These are phyloP conservation scores for Myopa tessellatipennis DNA, from an alignment of 2,888 invertebrate species.

Conservation along the genomic window DNA sequence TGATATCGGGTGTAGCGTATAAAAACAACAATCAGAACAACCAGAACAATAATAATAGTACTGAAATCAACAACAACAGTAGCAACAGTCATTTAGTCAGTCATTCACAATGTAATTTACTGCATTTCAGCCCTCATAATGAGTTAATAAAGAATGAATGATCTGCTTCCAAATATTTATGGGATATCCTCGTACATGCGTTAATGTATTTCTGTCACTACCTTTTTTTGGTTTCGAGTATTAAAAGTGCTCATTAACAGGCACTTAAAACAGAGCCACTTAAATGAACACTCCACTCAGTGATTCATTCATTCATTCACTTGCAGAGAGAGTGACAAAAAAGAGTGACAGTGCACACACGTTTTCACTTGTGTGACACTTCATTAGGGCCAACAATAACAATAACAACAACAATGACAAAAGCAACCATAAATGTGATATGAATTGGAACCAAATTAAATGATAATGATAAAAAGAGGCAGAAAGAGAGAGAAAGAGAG, in stretches of 20 bases:
- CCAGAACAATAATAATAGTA: constrained; percentile 9
- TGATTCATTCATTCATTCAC: constrained; percentile 10
- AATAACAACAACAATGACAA: not conserved
- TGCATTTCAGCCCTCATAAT: constrained; percentile 26
- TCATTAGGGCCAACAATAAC: constrained; percentile 43
- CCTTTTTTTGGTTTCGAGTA: not conserved
- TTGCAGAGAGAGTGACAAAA: not conserved
- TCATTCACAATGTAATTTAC: constrained; percentile 23
- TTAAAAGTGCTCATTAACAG: constrained; percentile 47
- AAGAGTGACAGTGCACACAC: not conserved
- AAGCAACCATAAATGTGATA: not conserved
- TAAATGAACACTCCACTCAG: not conserved
- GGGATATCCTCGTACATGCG: no score
- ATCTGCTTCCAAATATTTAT: not conserved
- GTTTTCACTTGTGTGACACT: constrained; percentile 38
- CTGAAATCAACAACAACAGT: constrained; percentile 11
- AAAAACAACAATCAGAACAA: constrained; percentile 3
- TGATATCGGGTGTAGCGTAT: not conserved
- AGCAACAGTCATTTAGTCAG: not conserved
- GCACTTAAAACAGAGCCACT: constrained; percentile 39
- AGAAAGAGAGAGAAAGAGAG: not conserved
- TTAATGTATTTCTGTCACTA: no score
- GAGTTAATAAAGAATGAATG: constrained; percentile 14
- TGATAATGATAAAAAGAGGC: not conserved
- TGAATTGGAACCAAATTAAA: not conserved